A percentile compares a stretch with the other conserved stretches of the same genome.
phyloP scores from a whole-genome alignment of 2,888 invertebrate species.

The Falcaria lacertinaria region DNA sequence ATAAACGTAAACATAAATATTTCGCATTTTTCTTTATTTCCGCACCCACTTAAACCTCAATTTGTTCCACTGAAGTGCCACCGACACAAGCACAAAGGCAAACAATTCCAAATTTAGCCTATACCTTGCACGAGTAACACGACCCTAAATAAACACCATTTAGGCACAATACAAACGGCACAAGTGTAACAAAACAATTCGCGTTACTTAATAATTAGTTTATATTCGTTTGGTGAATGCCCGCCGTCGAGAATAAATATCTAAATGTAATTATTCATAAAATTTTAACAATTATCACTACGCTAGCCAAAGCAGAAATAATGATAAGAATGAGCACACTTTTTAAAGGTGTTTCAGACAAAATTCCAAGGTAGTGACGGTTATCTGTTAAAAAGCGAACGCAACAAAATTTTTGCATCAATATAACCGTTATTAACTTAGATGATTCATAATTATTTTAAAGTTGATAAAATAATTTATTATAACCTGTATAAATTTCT shows the following conservation, averaged over 20 bases:
- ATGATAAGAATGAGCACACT: constrained; percentile 33
- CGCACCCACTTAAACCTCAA: no score
- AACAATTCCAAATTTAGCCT: not conserved
- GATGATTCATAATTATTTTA: no score
- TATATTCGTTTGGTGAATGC: not conserved
- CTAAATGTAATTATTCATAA: constrained; percentile 51
- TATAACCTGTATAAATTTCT: no score
- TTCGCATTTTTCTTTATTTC: no score
- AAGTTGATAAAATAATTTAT: no score
- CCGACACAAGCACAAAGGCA: not conserved
- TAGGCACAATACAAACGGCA: not conserved
- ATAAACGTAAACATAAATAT: no score
- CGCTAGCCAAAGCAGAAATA: constrained; percentile 38
- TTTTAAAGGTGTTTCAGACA: not conserved
- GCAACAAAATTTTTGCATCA: no score
- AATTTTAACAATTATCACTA: constrained; percentile 42
- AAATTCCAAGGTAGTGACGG: not conserved
- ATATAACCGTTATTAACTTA: no score
- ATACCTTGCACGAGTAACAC: not conserved
- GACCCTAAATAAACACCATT: not conserved
- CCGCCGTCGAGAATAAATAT: constrained; percentile 29
- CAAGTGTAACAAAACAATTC: not conserved
- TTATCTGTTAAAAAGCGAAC: no score
- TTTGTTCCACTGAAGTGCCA: not conserved
- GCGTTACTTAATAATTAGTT: not conserved